These are phyloP conservation scores for Himalopsyche kuldschensis DNA, from an alignment of 2,888 invertebrate species.

Conservation along the genomic window DNA sequence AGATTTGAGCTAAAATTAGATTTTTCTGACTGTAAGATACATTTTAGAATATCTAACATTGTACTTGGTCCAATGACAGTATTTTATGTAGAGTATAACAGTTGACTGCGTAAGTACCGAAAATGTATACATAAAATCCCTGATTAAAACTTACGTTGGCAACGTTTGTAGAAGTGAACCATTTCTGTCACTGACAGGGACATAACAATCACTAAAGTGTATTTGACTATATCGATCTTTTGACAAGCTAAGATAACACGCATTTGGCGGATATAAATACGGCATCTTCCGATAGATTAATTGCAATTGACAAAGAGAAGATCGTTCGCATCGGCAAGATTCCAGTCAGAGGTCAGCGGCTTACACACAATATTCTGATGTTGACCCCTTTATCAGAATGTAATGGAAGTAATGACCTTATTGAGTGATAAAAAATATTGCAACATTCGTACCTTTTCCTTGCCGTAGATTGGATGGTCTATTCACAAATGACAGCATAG, in stretches of 20 bases:
- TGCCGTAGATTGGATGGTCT: constrained; percentile 71
- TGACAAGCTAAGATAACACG: not conserved
- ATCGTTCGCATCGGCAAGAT: not conserved
- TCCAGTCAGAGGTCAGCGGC: not conserved
- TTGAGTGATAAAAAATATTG: constrained; percentile 7
- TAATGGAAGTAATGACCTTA: not conserved
- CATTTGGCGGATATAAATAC: not conserved
- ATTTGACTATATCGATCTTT: not conserved
- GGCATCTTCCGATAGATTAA: not conserved
- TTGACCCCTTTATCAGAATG: not conserved
- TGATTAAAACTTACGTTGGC: too few species aligned
- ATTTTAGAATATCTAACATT: too few species aligned
- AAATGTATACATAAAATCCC: too few species aligned
- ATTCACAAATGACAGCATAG: constrained; percentile 85
- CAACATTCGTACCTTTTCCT: constrained; percentile 55
- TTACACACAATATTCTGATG: not conserved
- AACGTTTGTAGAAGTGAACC: not conserved
- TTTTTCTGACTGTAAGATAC: too few species aligned
- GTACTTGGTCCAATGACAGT: too few species aligned
- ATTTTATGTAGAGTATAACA: too few species aligned
- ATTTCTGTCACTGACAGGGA: not conserved
- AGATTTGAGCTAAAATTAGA: too few species aligned
- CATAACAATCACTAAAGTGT: not conserved
- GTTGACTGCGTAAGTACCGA: too few species aligned
- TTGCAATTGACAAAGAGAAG: not conserved